These are phyloP conservation scores for Danaus chrysippus DNA, from an alignment of 2,888 invertebrate species.

Conservation along the genomic window DNA sequence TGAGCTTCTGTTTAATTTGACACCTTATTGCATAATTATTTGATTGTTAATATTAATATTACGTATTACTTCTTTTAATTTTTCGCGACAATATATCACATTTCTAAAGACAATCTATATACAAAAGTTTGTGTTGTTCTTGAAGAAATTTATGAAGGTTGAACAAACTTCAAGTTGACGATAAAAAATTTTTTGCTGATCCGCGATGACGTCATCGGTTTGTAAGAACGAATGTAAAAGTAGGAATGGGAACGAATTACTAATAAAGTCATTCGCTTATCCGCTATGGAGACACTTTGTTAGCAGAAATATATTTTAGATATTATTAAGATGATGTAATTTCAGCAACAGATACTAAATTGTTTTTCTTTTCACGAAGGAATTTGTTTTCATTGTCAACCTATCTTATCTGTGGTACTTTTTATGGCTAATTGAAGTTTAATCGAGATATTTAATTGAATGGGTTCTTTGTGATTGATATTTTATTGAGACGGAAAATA, in stretches of 20 bases:
- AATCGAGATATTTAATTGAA: conserved; percentile 7
- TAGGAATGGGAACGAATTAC: conserved; percentile 4
- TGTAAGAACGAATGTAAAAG: neutral
- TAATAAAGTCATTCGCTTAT: conserved; percentile 26
- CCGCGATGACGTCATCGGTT: neutral
- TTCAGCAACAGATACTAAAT: conserved; percentile 14
- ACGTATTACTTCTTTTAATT: too few relatives aligned
- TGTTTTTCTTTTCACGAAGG: conserved; percentile 4
- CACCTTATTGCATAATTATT: too few relatives aligned
- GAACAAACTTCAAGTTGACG: conserved; percentile 3
- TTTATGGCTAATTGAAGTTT: neutral
- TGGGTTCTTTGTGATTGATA: neutral
- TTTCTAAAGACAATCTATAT: conserved; percentile 1
- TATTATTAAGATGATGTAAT: conserved; percentile 21
- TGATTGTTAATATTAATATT: too few relatives aligned
- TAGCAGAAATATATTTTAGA: conserved; percentile 27
- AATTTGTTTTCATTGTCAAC: conserved; percentile 13
- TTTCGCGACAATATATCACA: neutral
- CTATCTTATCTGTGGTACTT: neutral
- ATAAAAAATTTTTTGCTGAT: neutral
- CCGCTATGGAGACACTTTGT: conserved; percentile 29
- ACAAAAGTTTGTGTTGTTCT: neutral
- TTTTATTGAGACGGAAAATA: neutral
- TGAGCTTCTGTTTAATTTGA: too few relatives aligned
- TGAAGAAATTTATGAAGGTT: conserved; percentile 4